A percentile compares a stretch with the other conserved stretches of the same genome.
Conservation (phyloP, 2,113 vertebrate genomes). For the Corythoichthys haematopterus region DNA sequence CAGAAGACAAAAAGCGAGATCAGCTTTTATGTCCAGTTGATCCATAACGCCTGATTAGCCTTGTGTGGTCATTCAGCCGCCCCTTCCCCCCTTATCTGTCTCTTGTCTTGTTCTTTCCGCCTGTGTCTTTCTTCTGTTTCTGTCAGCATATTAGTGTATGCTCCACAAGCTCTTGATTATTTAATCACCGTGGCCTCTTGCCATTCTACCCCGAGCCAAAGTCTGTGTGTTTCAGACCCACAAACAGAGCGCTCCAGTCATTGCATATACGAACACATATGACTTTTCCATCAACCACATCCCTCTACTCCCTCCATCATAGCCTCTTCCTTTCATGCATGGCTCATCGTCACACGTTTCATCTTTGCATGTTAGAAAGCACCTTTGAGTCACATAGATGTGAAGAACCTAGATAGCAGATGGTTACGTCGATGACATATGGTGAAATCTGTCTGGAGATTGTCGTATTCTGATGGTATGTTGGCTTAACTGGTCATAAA, state of each 20-base stretch:
- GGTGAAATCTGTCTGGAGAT: conserved; percentile 22
- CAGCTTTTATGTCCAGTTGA: conserved; percentile 54
- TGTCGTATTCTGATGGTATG: conserved; percentile 37
- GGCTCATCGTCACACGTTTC: conserved; percentile 44
- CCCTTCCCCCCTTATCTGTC: conserved; percentile 7
- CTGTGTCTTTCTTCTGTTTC: conserved; percentile 4
- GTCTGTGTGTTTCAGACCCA: conserved; percentile 27
- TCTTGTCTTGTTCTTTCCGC: conserved; percentile 17
- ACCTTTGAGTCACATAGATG: background rate
- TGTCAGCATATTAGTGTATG: conserved; percentile 18
- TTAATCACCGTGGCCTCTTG: conserved; percentile 44
- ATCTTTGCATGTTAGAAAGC: conserved; percentile 29
- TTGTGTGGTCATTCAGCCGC: conserved; percentile 23
- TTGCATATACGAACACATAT: background rate
- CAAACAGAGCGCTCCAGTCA: background rate
- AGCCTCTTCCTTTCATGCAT: background rate
- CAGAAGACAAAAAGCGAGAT: conserved; percentile 64
- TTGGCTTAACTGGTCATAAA: conserved; percentile 43
- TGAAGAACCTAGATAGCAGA: conserved; percentile 6
- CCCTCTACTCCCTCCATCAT: background rate
- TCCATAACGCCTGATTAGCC: conserved; percentile 72
- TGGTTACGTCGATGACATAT: conserved; percentile 7
- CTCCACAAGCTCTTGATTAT: conserved; percentile 48
- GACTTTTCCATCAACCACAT: background rate
- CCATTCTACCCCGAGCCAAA: conserved; percentile 44